These are phyloP conservation scores for Acrobasis suavella DNA, from an alignment of 2,888 invertebrate species.

Conservation along the genomic window DNA sequence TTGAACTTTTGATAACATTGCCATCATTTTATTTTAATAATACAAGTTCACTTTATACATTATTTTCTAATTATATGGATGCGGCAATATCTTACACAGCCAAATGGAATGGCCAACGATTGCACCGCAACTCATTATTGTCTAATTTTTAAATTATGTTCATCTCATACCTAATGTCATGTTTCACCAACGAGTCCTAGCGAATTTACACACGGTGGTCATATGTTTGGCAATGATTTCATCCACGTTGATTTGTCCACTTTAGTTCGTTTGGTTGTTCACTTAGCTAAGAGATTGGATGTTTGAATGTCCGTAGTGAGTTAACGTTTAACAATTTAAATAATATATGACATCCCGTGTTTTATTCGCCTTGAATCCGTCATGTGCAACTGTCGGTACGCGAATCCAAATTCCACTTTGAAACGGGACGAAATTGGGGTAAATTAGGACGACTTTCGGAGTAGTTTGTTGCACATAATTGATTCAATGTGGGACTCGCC, in stretches of 20 bases:
- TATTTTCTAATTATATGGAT: conserved; percentile 24
- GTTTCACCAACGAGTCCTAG: conserved; percentile 69
- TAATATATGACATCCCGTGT: conserved; percentile 83
- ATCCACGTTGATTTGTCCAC: conserved; percentile 75
- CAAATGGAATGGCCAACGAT: conserved; percentile 24
- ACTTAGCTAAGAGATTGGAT: conserved; percentile 74
- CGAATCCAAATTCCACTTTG: conserved; percentile 53
- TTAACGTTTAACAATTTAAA: conserved; percentile 74
- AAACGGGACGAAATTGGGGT: conserved; percentile 61
- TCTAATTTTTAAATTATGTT: conserved; percentile 41
- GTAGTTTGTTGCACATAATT: conserved; percentile 84
- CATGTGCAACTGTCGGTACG: conserved; percentile 80
- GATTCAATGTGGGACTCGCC: conserved; percentile 84
- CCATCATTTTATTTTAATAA: background rate
- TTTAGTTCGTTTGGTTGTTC: conserved; percentile 70
- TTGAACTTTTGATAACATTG: background rate
- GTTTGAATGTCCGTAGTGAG: conserved; percentile 79
- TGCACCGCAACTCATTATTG: conserved; percentile 46
- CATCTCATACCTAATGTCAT: conserved; percentile 41
- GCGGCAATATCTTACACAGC: conserved; percentile 21
- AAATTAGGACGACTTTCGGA: conserved; percentile 81
- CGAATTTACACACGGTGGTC: conserved; percentile 82
- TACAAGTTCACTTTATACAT: background rate
- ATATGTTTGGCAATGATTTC: conserved; percentile 77
- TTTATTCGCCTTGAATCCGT: conserved; percentile 83